Percentiles rank a stretch among this genome's conserved stretches.
These are phyloP conservation scores for Isichthys henryi DNA, from an alignment of 2,113 vertebrate species.

Conservation along the genomic window DNA sequence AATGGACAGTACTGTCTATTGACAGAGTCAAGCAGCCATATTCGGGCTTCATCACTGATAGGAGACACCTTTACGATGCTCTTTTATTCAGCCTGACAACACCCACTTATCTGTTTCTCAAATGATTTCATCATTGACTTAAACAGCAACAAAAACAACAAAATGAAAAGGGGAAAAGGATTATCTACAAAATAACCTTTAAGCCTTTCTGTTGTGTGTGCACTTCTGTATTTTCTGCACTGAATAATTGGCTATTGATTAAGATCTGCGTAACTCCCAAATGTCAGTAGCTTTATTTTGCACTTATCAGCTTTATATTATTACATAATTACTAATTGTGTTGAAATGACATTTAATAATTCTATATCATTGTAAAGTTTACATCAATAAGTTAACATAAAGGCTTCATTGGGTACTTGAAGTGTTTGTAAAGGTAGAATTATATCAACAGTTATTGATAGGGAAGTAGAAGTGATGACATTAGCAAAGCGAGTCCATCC, in stretches of 20 bases:
- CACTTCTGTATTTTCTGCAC: not conserved
- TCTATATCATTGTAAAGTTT: not conserved
- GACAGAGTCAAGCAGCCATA: not conserved
- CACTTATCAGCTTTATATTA: not conserved
- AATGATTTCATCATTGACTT: not conserved
- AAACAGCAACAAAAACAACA: not conserved
- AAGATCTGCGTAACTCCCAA: not conserved
- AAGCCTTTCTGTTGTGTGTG: not conserved
- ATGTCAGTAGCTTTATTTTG: not conserved
- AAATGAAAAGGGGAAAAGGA: not conserved
- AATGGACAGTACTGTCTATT: not conserved
- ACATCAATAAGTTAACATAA: not conserved
- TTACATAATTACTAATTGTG: not conserved
- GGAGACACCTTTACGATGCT: not conserved
- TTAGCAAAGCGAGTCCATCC: not conserved
- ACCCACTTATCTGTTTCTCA: not conserved
- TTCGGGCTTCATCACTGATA: not conserved
- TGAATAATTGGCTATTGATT: not conserved
- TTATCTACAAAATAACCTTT: not conserved
- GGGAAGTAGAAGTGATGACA: not conserved
- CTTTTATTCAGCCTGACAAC: not conserved
- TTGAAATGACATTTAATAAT: not conserved
- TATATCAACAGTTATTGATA: not conserved
- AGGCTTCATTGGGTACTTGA: not conserved
- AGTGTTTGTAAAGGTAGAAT: not conserved